These are phyloP conservation scores for Urocitellus parryii DNA, from an alignment of 2,113 vertebrate genomes.

Conservation along the genomic window DNA sequence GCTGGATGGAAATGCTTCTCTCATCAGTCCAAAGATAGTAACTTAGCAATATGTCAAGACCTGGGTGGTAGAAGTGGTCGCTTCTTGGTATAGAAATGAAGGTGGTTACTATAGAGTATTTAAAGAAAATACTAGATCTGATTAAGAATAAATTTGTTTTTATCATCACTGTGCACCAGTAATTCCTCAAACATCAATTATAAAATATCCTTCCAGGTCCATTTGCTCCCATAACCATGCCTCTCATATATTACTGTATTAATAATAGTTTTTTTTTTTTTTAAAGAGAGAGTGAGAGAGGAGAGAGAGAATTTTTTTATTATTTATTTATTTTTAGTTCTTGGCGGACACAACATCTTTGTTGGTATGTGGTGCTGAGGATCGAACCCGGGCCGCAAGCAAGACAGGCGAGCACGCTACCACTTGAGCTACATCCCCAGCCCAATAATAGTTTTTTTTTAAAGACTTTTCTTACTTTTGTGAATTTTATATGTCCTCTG, in stretches of 20 bases:
- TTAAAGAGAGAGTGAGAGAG: too few species aligned
- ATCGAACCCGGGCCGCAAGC: too few species aligned
- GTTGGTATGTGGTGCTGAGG: too few species aligned
- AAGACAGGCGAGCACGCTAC: too few species aligned
- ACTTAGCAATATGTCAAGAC: too few species aligned
- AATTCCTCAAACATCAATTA: background rate
- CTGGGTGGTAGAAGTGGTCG: too few species aligned
- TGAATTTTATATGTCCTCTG: background rate
- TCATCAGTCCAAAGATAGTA: background rate
- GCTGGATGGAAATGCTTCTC: background rate
- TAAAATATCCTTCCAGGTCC: background rate
- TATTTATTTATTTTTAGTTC: too few species aligned
- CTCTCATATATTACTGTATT: background rate
- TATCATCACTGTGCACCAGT: background rate
- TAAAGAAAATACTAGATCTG: background rate
- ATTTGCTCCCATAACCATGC: background rate
- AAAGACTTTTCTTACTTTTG: background rate
- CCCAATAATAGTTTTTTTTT: too few species aligned
- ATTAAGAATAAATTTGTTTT: background rate
- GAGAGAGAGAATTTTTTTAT: too few species aligned
- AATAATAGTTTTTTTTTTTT: background rate
- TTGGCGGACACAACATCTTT: too few species aligned
- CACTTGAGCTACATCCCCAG: too few species aligned
- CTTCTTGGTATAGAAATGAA: background rate
- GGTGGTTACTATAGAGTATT: background rate